Percentiles rank a stretch among this genome's conserved stretches.
Conservation (phyloP, 2,888 invertebrate genomes). For the Eudasyphora cyanicolor region DNA sequence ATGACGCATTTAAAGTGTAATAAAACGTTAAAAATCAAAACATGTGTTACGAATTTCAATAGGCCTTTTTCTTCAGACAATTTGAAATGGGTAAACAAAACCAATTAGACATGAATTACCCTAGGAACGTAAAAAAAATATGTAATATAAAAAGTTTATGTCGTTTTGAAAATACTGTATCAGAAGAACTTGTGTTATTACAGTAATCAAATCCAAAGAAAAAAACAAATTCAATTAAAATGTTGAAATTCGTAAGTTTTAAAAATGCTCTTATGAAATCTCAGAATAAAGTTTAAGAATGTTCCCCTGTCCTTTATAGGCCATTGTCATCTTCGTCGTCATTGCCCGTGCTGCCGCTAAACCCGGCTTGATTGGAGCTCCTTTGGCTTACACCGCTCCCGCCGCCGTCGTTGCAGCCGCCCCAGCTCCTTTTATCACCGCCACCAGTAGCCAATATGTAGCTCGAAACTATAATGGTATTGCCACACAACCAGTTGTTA, state of each 20-base stretch:
- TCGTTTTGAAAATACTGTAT: too few relatives aligned
- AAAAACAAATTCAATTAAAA: constrained; percentile 55
- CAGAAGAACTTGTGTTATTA: too few relatives aligned
- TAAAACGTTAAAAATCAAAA: too few relatives aligned
- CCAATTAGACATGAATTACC: too few relatives aligned
- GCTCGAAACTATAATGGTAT: constrained; percentile 72
- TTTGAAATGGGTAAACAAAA: too few relatives aligned
- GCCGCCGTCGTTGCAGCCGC: constrained; percentile 63
- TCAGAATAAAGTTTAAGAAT: neutral
- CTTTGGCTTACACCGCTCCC: constrained; percentile 52
- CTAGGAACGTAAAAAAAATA: too few relatives aligned
- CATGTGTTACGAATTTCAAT: too few relatives aligned
- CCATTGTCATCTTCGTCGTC: constrained; percentile 63
- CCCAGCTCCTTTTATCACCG: constrained; percentile 68
- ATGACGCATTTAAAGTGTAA: too few relatives aligned
- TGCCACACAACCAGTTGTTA: constrained; percentile 68
- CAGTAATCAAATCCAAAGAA: too few relatives aligned
- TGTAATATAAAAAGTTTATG: too few relatives aligned
- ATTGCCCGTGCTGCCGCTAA: constrained; percentile 59
- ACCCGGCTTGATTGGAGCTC: constrained; percentile 42
- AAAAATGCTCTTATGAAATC: neutral
- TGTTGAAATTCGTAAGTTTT: constrained; percentile 72
- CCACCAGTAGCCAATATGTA: constrained; percentile 73
- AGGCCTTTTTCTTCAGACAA: too few relatives aligned
- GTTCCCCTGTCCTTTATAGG: constrained; percentile 40